Conservation (phyloP, 2,113 vertebrate genomes). For the Strix uralensis region DNA sequence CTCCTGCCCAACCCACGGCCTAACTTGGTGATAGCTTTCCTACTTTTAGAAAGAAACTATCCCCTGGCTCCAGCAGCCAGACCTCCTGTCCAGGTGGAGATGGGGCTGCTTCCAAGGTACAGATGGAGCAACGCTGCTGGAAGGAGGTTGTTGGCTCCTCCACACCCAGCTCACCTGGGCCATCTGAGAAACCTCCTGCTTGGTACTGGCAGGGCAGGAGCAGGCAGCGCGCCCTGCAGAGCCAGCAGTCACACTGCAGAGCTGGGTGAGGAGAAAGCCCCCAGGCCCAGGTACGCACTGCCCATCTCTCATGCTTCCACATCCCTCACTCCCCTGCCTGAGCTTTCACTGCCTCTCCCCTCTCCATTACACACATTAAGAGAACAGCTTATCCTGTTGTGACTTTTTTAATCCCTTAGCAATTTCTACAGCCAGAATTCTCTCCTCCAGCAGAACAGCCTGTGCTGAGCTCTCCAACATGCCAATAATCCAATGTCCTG, state of each 20-base stretch:
- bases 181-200: not conserved
- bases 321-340: not conserved
- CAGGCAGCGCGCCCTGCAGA: not conserved
- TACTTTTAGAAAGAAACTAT: not conserved
- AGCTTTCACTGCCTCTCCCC: not conserved
- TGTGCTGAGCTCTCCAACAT: not conserved
- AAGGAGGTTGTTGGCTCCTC: not conserved
- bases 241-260: not conserved
- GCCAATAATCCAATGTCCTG: not conserved
- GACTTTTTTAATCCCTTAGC: not conserved
- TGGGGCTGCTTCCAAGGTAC: not conserved
- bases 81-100: not conserved
- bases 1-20: not conserved
- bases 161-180: not conserved
- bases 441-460: not conserved
- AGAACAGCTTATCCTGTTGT: not conserved
- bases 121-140: not conserved
- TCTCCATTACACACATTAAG: not conserved
- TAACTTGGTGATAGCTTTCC: not conserved
- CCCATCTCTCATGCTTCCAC: not conserved
- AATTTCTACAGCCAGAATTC: not conserved
- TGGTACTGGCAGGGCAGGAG: not conserved
- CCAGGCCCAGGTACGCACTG: not conserved
- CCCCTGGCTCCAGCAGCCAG: not conserved
- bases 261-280: not conserved